Percentiles rank a stretch among this genome's conserved stretches.
phyloP scores from a whole-genome alignment of 2,113 vertebrate species.

The Aix galericulata region DNA sequence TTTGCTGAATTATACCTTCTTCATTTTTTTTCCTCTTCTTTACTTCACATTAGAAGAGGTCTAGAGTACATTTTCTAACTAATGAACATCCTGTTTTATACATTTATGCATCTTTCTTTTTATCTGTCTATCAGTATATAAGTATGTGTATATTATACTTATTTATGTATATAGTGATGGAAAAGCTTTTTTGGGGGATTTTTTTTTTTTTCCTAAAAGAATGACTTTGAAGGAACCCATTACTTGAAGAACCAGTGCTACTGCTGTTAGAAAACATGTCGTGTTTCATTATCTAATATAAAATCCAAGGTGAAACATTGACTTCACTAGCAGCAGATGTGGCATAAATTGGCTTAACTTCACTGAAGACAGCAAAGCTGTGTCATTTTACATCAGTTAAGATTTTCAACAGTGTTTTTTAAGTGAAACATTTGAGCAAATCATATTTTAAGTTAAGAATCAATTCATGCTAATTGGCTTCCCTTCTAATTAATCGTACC shows the following conservation, averaged over 20 bases:
- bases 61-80: constrained; percentile 14
- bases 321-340: constrained; percentile 23
- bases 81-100: constrained; percentile 2
- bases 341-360: neutral
- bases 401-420: neutral
- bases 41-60: constrained; percentile 35
- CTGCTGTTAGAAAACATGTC: neutral
- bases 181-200: neutral
- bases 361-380: neutral
- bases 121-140: neutral
- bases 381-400: neutral
- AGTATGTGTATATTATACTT: neutral
- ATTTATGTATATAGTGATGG: neutral
- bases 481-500: neutral
- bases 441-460: neutral
- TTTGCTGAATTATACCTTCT: constrained; percentile 41
- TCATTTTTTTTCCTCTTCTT: neutral
- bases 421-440: constrained; percentile 20
- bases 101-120: neutral
- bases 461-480: neutral
- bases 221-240: neutral
- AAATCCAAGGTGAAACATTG: constrained; percentile 1
- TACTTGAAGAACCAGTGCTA: neutral
- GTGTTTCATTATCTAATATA: neutral
- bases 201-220: neutral